phyloP scores from a whole-genome alignment of 92 coral and sea anemone species.

The Phenganax stokvisi region DNA sequence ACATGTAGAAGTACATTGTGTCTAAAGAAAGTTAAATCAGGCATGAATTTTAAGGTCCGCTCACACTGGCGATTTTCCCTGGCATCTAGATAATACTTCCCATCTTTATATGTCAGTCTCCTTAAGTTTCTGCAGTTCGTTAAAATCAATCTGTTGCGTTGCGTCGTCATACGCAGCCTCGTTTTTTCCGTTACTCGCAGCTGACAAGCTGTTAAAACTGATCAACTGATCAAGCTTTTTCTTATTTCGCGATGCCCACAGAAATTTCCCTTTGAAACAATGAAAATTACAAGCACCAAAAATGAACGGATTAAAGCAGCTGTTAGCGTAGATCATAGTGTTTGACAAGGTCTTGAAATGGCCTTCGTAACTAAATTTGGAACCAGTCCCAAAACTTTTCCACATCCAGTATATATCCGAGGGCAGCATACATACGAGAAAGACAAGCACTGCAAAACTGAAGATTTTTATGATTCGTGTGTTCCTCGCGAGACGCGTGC shows the following conservation, averaged over 20 bases:
- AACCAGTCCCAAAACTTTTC: conserved; percentile 61
- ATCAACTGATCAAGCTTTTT: background rate
- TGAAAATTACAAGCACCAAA: conserved; percentile 75
- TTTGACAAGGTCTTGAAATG: conserved; percentile 66
- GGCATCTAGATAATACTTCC: no score
- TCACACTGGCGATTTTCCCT: no score
- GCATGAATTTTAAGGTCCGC: no score
- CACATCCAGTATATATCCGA: conserved; percentile 90
- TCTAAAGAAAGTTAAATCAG: no score
- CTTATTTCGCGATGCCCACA: background rate
- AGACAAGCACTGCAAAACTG: conserved; percentile 68
- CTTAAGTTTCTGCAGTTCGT: background rate
- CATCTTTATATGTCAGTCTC: conserved; percentile 8
- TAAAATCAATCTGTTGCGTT: background rate
- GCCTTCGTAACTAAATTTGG: conserved; percentile 44
- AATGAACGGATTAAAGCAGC: conserved; percentile 86
- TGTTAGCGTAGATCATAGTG: conserved; percentile 71
- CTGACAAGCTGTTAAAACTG: background rate
- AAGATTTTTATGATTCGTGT: conserved; percentile 73
- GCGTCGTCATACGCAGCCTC: background rate
- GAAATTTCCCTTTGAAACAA: conserved; percentile 27
- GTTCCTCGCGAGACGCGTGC: conserved; percentile 61
- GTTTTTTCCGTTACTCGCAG: background rate
- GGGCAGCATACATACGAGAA: conserved; percentile 83
- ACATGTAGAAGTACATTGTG: no score